phyloP scores from a whole-genome alignment of 2,888 invertebrate species.

The Unio delphinus region DNA sequence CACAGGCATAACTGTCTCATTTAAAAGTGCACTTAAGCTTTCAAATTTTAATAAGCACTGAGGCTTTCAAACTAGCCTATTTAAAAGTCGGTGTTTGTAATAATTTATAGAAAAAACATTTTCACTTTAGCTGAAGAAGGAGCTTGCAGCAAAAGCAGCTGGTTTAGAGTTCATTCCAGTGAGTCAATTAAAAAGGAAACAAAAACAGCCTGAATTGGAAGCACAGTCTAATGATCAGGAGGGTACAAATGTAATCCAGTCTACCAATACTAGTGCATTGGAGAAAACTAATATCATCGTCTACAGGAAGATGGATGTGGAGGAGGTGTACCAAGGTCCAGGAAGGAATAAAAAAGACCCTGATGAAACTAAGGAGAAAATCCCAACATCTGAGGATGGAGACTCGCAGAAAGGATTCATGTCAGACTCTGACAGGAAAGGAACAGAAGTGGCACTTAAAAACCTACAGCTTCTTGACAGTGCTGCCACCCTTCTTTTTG shows the following conservation, averaged over 20 bases:
- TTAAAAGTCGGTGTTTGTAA: not conserved
- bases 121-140: slow-evolving; percentile 53
- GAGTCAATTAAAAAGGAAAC: slow-evolving; percentile 37
- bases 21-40: too few species aligned
- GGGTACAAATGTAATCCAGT: slow-evolving; percentile 10
- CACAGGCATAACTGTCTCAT: too few species aligned
- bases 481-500: slow-evolving; percentile 61
- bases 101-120: not conserved
- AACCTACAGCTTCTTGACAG: slow-evolving; percentile 64
- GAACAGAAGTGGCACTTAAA: slow-evolving; percentile 66
- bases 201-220: slow-evolving; percentile 16
- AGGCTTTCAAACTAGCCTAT: not conserved
- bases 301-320: slow-evolving; percentile 13
- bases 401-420: not conserved
- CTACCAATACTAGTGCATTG: slow-evolving; percentile 10
- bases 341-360: slow-evolving; percentile 10
- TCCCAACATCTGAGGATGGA: slow-evolving; percentile 2
- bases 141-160: slow-evolving; percentile 64
- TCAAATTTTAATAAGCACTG: too few species aligned
- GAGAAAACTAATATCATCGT: slow-evolving; percentile 8
- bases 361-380: slow-evolving; percentile 14
- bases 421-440: slow-evolving; percentile 47
- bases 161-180: slow-evolving; percentile 69
- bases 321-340: slow-evolving; percentile 26
- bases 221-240: slow-evolving; percentile 19